Percentiles rank a stretch among this genome's conserved stretches.
Conservation (phyloP, 2,797 vertebrate genomes). For the Monodelphis domestica region DNA sequence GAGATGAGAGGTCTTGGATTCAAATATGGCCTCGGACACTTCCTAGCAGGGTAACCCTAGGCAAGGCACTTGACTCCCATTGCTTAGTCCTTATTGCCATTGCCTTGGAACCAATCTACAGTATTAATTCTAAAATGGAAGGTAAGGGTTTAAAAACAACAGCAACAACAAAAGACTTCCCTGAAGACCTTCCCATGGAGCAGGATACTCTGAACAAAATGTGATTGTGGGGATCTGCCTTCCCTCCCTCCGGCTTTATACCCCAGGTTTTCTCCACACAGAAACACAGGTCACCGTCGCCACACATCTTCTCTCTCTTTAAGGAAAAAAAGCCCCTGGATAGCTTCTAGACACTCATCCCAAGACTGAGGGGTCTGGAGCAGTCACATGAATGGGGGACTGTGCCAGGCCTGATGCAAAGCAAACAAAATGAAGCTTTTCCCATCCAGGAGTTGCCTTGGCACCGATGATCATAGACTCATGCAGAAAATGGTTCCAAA, state of each 20-base stretch:
- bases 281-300: slow-evolving; percentile 28
- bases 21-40: too few species aligned
- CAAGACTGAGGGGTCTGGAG: not conserved
- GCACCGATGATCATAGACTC: not conserved
- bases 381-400: not conserved
- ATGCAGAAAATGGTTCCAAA: not conserved
- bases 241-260: slow-evolving; percentile 28
- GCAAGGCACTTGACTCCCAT: too few species aligned
- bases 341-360: not conserved
- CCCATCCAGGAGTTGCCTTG: not conserved
- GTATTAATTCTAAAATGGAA: too few species aligned
- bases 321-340: not conserved
- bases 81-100: too few species aligned
- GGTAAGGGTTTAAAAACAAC: too few species aligned
- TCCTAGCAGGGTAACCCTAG: too few species aligned
- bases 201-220: slow-evolving; percentile 57
- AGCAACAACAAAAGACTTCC: slow-evolving; percentile 26
- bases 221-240: slow-evolving; percentile 31
- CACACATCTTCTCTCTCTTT: slow-evolving; percentile 20
- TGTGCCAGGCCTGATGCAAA: not conserved
- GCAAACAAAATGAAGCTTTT: not conserved
- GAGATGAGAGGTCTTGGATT: too few species aligned
- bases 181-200: slow-evolving; percentile 48
- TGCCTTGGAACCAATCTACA: too few species aligned
- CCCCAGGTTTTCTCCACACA: slow-evolving; percentile 4